Evolutionary conservation across 1,140 invertebrate genomes (phyloP).

Genomic region (Philopotamus ludificatus): DNA sequence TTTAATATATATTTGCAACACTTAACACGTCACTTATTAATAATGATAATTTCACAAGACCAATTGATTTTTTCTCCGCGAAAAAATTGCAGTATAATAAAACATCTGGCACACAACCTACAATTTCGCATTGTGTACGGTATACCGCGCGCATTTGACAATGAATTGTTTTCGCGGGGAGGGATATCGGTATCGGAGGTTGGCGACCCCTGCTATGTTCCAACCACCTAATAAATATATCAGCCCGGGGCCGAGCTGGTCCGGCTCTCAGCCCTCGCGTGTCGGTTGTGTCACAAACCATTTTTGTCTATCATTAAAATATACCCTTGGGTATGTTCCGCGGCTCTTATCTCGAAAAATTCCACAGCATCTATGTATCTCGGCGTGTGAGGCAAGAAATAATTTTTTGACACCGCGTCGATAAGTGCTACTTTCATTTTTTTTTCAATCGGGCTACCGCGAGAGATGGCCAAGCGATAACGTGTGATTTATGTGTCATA

Average conservation of each 20-base stretch:
- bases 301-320: constrained; percentile 36
- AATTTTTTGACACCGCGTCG: constrained; percentile 17
- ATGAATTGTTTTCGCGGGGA: too few relatives aligned
- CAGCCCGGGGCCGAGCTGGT: constrained; percentile 8
- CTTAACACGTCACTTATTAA: too few relatives aligned
- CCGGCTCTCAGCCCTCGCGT: constrained; percentile 16
- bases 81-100: too few relatives aligned
- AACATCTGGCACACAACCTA: too few relatives aligned
- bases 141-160: too few relatives aligned
- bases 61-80: too few relatives aligned
- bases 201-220: constrained; percentile 5
- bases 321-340: constrained; percentile 21
- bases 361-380: constrained; percentile 22
- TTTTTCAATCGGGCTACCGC: background rate
- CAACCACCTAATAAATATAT: constrained; percentile 20
- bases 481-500: too few relatives aligned
- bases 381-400: constrained; percentile 11
- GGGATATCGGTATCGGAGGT: too few relatives aligned
- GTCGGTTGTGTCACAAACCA: constrained; percentile 27
- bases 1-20: too few relatives aligned
- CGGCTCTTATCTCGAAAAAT: constrained; percentile 32
- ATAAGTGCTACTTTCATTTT: constrained; percentile 8
- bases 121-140: too few relatives aligned
- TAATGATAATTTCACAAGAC: too few relatives aligned
- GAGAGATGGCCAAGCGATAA: too few relatives aligned